Evolutionary conservation across 2,113 vertebrate genomes (phyloP).

Genomic region (Oophaga pumilio): DNA sequence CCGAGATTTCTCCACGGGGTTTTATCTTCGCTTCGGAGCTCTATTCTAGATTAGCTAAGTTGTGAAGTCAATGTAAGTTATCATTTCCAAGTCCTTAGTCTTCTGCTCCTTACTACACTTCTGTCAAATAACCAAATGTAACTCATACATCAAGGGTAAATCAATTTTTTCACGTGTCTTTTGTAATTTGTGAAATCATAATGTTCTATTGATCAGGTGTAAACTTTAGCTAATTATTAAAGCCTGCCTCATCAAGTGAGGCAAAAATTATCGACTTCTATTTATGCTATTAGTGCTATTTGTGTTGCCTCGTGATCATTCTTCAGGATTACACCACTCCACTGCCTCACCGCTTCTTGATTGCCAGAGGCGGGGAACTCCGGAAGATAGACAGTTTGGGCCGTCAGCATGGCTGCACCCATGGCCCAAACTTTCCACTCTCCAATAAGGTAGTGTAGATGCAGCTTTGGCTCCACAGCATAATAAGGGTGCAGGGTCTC

Average conservation of each 20-base stretch:
- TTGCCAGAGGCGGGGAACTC: no score
- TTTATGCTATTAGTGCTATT: neutral
- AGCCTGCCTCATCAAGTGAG: neutral
- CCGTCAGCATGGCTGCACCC: no score
- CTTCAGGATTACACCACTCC: no score
- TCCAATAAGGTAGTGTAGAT: no score
- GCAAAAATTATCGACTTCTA: neutral
- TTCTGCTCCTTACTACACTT: neutral
- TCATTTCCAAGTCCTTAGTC: neutral
- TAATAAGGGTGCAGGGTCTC: no score
- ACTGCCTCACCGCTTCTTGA: no score
- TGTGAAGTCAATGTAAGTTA: no score
- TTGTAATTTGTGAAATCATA: neutral
- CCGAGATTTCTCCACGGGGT: neutral
- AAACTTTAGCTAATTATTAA: neutral
- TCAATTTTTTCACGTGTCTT: neutral
- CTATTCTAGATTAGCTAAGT: no score
- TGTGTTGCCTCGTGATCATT: neutral
- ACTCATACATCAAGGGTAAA: neutral
- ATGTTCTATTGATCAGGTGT: slow-evolving; percentile 12
- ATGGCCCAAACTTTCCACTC: no score
- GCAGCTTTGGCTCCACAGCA: no score
- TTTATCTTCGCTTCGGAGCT: no score
- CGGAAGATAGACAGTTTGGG: no score
- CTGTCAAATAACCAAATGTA: neutral